Evolutionary conservation across 1,140 invertebrate genomes (phyloP).

Genomic region (Hycleus phaleratus): DNA sequence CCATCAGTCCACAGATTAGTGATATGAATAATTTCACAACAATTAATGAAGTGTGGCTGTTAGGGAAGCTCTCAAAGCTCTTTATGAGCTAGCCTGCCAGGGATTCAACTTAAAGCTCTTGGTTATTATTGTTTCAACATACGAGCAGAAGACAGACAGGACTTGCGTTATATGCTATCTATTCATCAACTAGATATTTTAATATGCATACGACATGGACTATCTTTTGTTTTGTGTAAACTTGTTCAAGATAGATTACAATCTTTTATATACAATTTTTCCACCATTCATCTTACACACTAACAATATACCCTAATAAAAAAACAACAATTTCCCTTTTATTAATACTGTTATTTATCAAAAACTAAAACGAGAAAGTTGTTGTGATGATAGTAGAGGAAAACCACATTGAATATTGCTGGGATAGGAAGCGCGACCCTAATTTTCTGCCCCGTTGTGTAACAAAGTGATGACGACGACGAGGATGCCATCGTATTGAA

Average conservation of each 20-base stretch:
- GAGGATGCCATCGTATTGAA: slow-evolving; percentile 18
- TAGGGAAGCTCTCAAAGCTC: slow-evolving; percentile 36
- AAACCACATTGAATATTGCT: slow-evolving; percentile 1
- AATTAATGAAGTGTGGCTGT: slow-evolving; percentile 37
- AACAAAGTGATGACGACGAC: slow-evolving; percentile 23
- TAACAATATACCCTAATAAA: too few species aligned
- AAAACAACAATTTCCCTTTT: too few species aligned
- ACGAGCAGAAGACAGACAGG: background rate
- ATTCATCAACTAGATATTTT: slow-evolving; percentile 33
- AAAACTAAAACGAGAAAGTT: too few species aligned
- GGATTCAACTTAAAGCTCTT: slow-evolving; percentile 22
- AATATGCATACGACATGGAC: slow-evolving; percentile 31
- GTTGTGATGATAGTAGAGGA: slow-evolving; percentile 1
- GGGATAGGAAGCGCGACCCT: slow-evolving; percentile 15
- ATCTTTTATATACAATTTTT: slow-evolving; percentile 21
- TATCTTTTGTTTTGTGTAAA: slow-evolving; percentile 33
- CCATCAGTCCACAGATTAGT: slow-evolving; percentile 38
- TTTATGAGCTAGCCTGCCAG: slow-evolving; percentile 25
- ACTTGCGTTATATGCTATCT: background rate
- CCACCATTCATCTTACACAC: too few species aligned
- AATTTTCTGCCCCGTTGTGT: slow-evolving; percentile 27
- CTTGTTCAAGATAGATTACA: slow-evolving; percentile 31
- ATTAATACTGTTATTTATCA: too few species aligned
- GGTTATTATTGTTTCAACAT: slow-evolving; percentile 32
- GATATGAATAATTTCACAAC: slow-evolving; percentile 40